Evolutionary conservation across 2,113 vertebrate genomes (phyloP).

Genomic region (Serinus canaria): DNA sequence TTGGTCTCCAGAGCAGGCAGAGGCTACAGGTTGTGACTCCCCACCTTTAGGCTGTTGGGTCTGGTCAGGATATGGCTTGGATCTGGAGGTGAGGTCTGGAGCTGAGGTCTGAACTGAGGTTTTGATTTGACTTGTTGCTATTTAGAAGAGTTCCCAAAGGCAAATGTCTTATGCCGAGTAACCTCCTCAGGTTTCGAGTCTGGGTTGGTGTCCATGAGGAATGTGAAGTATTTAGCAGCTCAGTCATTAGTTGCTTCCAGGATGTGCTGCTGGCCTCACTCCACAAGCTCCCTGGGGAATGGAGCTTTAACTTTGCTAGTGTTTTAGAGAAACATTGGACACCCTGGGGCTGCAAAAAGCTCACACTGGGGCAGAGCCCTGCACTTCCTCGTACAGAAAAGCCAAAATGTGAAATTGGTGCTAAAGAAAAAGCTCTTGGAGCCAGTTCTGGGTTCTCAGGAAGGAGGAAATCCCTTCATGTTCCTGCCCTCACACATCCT

Average conservation of each 20-base stretch:
- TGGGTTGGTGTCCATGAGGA: not conserved
- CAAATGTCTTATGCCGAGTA: not conserved
- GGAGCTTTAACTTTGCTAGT: not conserved
- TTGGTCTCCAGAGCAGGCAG: not conserved
- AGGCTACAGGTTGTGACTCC: not conserved
- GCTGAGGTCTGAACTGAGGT: not conserved
- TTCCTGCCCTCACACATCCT: not conserved
- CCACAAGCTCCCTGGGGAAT: not conserved
- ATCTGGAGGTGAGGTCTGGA: not conserved
- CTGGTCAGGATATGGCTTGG: not conserved
- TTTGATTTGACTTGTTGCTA: not conserved
- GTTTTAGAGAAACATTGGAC: not conserved
- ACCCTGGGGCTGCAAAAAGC: not conserved
- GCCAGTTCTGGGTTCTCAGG: not conserved
- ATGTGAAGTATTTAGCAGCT: constrained; percentile 29
- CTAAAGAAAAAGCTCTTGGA: not conserved
- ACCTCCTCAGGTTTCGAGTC: not conserved
- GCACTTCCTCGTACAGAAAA: not conserved
- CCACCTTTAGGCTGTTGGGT: not conserved
- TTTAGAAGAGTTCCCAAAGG: not conserved
- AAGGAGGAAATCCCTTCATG: not conserved
- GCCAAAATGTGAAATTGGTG: not conserved
- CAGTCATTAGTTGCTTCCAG: not conserved
- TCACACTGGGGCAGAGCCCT: not conserved
- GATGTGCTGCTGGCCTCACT: not conserved